Base-by-base conservation (phyloP, 23 tunicate genomes). In the Halocynthia aurantium region DNA sequence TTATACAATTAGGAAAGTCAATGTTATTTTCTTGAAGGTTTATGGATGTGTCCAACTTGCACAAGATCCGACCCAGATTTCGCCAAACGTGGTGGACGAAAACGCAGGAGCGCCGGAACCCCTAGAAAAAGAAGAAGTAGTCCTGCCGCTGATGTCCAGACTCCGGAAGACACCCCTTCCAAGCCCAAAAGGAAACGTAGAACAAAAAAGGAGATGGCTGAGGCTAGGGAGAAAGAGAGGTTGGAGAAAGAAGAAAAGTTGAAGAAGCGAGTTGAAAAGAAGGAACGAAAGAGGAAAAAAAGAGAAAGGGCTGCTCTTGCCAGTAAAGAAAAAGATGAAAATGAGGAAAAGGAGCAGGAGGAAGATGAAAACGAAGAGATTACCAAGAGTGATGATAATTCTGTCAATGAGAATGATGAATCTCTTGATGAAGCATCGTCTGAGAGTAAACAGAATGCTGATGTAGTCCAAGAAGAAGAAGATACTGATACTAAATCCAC, bases 21-120 rank as follows among this genome's bases (percentile, higher is more conserved):
- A 31, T 31, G 44, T 31, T 52, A 62, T 82, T 19, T 9, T 5
- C 83, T 7, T 6, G 10, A 69, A 88, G 95, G 95, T 50, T 83
- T 89, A 7, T 89, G 96, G 96, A 90, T 86, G 69, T 92, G 98
- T 62, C 89, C 98, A 40, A 67, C 81, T 52, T 92, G 98, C 81
- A 84, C 75, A 7, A 70, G 84, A 52, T 91, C 92, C 21, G 98
- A 92, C 61, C 98, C 98, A 6, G 83, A 82, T 50, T 92, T 92
- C 55, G 69, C 76, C 57, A 86, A 87, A 55, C 69, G 81, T 20
- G 63, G 78, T 19, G 62, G 64, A 20, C 64, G 78, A 7, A 53
- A 54, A 55, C 55, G 78, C 13, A 10, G 50, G 57, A 54, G 78
- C 6, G 31, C 70, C 1, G 70, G 70, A 5, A 65, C 70, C 9